phyloP scores from a whole-genome alignment of 2,113 vertebrate genomes.

The Colius striatus region DNA sequence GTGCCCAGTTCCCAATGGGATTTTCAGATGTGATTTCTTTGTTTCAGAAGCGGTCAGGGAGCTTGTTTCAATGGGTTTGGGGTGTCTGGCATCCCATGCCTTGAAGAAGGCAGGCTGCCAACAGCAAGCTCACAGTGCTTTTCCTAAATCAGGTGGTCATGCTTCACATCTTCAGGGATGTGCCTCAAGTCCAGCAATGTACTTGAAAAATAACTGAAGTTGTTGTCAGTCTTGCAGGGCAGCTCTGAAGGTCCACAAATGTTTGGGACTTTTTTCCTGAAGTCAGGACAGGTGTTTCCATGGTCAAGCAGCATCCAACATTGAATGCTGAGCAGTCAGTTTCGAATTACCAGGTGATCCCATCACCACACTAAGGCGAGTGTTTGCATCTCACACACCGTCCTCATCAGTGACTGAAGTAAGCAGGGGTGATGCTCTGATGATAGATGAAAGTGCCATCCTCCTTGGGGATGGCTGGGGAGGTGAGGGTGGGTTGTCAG shows the following conservation, averaged over 20 bases:
- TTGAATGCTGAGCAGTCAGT: background rate
- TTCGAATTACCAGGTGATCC: background rate
- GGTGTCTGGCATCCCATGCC: background rate
- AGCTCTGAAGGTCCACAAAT: background rate
- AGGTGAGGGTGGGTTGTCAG: background rate
- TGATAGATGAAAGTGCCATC: background rate
- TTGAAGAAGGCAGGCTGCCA: background rate
- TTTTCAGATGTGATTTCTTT: slow-evolving; percentile 10
- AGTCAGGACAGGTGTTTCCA: background rate
- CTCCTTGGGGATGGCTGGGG: background rate
- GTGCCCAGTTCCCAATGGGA: background rate
- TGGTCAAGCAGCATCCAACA: background rate
- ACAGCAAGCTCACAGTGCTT: background rate
- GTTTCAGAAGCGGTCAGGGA: background rate
- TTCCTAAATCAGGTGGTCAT: background rate
- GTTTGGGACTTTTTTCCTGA: background rate
- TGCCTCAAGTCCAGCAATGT: background rate
- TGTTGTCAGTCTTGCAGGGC: background rate
- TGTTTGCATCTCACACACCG: background rate
- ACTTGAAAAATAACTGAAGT: background rate
- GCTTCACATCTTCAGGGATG: background rate
- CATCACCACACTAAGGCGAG: too few species aligned
- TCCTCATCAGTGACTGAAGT: background rate
- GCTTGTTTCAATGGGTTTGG: background rate
- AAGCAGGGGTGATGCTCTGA: background rate